A percentile compares a stretch with the other conserved stretches of the same genome.
Conservation (phyloP, 2,888 invertebrate genomes). For the Brachyopa scutellaris region DNA sequence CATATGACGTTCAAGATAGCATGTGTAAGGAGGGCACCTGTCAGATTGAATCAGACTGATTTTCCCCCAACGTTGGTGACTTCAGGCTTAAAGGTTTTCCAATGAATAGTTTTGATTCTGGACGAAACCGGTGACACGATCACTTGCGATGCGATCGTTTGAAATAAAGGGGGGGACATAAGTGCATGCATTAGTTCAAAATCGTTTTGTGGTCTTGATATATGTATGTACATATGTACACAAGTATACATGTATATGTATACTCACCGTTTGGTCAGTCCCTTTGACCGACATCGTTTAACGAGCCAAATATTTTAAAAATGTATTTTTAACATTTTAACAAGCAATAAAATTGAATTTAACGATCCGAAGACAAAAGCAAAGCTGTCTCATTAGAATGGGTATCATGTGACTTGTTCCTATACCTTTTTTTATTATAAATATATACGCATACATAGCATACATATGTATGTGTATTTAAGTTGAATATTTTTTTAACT, state of each 20-base stretch:
- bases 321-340: neutral
- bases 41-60: no score
- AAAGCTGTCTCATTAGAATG: neutral
- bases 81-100: conserved; percentile 43
- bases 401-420: conserved; percentile 1
- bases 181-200: neutral
- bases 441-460: no score
- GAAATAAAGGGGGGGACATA: neutral
- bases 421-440: neutral
- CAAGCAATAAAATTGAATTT: neutral
- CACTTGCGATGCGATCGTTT: conserved; percentile 6
- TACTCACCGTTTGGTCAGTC: no score
- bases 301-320: no score
- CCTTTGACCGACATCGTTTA: no score
- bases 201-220: neutral
- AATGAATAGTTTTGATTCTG: conserved; percentile 29
- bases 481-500: no score
- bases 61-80: conserved; percentile 18
- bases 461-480: no score
- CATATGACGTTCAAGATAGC: conserved; percentile 12
- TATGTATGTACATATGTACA: no score
- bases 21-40: no score
- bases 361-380: neutral
- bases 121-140: conserved; percentile 26
- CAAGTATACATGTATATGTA: no score